Conservation (phyloP, 1,140 invertebrate species). For the Drosophila nigrodunni region DNA sequence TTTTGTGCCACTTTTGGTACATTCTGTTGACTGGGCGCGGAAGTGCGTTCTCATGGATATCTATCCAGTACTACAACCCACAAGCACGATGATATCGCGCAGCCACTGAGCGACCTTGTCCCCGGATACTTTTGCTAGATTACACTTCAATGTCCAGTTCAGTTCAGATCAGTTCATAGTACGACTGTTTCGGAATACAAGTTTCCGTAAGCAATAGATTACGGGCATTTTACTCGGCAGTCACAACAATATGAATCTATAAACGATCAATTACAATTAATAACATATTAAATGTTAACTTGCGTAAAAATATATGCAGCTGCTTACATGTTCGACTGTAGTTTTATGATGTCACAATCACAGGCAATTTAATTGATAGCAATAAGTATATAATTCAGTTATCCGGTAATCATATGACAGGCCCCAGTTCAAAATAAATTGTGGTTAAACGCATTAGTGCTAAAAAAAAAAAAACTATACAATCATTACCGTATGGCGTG, state of each 20-base stretch:
- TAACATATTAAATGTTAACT: background rate
- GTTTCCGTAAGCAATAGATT: conserved; percentile 27
- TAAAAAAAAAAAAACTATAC: conserved; percentile 36
- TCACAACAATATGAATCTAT: conserved; percentile 3
- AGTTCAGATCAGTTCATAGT: conserved; percentile 23
- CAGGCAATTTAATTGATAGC: conserved; percentile 54
- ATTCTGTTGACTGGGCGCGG: too few relatives aligned
- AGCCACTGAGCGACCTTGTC: conserved; percentile 48
- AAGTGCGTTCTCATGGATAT: too few relatives aligned
- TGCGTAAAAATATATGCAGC: background rate
- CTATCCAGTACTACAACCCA: too few relatives aligned
- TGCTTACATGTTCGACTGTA: conserved; percentile 61
- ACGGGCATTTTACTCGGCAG: conserved; percentile 31
- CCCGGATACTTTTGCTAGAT: conserved; percentile 36
- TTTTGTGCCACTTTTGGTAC: too few relatives aligned
- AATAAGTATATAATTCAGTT: conserved; percentile 39
- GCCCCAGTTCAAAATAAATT: conserved; percentile 59
- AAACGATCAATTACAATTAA: conserved; percentile 3
- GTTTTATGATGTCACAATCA: conserved; percentile 59
- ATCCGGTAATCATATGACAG: conserved; percentile 56
- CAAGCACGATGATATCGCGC: conserved; percentile 40
- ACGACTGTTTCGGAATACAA: conserved; percentile 55
- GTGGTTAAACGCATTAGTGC: conserved; percentile 50
- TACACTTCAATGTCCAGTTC: conserved; percentile 47
- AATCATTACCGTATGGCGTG: conserved; percentile 36